Base-by-base conservation (phyloP, 2,888 invertebrate genomes). In the Clusia tigrina region DNA sequence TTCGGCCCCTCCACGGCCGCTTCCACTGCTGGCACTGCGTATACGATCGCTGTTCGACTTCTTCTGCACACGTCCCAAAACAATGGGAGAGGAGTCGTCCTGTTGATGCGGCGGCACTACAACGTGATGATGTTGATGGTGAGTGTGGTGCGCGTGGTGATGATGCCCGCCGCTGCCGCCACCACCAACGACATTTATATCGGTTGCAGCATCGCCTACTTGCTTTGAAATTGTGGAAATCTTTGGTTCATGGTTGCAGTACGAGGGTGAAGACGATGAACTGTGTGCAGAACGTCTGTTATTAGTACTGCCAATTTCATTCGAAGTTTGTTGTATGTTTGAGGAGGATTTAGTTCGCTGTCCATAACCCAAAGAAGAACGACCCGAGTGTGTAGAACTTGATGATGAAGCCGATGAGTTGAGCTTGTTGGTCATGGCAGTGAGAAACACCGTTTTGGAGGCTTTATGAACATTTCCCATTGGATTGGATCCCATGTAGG, bases 161-260 rank as follows among this genome's bases (percentile, higher is more conserved):
- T 68, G 67, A 32, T 60, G 66, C 53, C 68, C 68, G 52, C 53
- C 58, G 58, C 54, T 9, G 12, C 32, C 65, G 38, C 60, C 25
- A 42, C 15, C 42, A 3, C 15, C 42, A 42, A n/a, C 42, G n/a
- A n/a, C 42, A 17, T 5, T 62, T 58, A 22, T 48, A 42, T 42
- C 51, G 20, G 42, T 24, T 20, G 62, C 69, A 37, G 72, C 70
- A 67, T 82, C 81, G 54, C 81, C 81, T 22, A 83, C 79, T 61
- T 82, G 83, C 57, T 82, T 82, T 2, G 83, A 84, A 60, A 84
- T 84, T 23, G 83, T 84, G 1, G 83, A 73, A 53, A 84, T 84
- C 69, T 83, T 84, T 1, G 77, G 69, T 54, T 82, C 80, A 64
- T 32, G 12, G 5, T 81, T 74, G 20, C 72, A 72, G 58, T 79